Evolutionary conservation across 1,140 invertebrate genomes (phyloP).

Genomic region (Melitaea cinxia): DNA sequence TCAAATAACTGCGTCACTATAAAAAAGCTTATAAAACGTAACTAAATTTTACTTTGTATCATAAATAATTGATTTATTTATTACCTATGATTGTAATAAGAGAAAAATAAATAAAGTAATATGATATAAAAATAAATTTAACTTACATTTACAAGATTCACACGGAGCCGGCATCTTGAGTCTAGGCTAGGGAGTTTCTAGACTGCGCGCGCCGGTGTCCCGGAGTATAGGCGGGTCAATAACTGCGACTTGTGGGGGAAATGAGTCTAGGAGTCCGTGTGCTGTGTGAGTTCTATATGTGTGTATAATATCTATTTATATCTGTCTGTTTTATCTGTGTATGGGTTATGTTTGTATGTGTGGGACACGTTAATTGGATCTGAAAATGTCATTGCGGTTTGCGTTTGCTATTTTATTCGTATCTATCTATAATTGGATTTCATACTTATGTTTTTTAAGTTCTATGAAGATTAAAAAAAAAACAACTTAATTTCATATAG

Average conservation of each 20-base stretch:
- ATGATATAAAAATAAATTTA: constrained; percentile 9
- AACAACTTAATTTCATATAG: too few species aligned
- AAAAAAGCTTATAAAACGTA: background rate
- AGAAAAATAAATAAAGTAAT: constrained; percentile 17
- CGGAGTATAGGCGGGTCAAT: constrained; percentile 62
- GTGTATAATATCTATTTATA: background rate
- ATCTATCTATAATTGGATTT: background rate
- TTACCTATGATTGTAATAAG: too few species aligned
- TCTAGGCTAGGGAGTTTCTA: constrained; percentile 52
- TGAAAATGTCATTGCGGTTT: constrained; percentile 10
- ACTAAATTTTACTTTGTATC: background rate
- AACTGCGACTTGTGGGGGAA: constrained; percentile 55
- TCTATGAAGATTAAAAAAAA: too few species aligned
- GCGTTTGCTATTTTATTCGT: constrained; percentile 2
- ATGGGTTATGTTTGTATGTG: background rate
- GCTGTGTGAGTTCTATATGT: constrained; percentile 8
- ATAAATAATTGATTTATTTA: too few species aligned
- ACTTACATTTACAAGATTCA: constrained; percentile 72
- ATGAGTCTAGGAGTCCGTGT: constrained; percentile 22
- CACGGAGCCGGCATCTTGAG: constrained; percentile 69
- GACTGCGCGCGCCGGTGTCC: constrained; percentile 47
- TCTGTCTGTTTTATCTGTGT: too few species aligned
- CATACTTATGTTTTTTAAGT: background rate
- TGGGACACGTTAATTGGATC: constrained; percentile 20
- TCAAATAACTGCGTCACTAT: background rate